A percentile compares a stretch with the other conserved stretches of the same genome.
phyloP scores from a whole-genome alignment of 1,140 invertebrate genomes.

The Calliphora vicina region DNA sequence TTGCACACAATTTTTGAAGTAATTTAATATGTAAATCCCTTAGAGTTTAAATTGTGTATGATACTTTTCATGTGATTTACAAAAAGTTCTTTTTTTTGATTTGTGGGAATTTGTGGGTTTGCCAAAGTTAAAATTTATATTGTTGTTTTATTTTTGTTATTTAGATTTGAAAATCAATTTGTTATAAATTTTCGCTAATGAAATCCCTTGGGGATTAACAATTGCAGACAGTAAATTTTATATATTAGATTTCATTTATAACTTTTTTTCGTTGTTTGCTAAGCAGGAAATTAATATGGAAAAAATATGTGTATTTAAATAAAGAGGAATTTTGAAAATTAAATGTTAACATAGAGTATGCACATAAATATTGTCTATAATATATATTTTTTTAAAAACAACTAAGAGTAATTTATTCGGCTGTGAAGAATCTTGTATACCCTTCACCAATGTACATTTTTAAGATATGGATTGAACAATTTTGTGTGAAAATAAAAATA shows the following conservation, averaged over 20 bases:
- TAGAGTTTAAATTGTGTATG: conserved; percentile 10
- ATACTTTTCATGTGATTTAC: not conserved
- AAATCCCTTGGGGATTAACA: conserved; percentile 3
- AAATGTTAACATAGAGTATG: no score
- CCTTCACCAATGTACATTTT: no score
- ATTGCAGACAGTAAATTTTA: conserved; percentile 1
- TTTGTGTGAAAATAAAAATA: no score
- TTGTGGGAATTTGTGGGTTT: not conserved
- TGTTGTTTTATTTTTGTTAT: conserved; percentile 10
- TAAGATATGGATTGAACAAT: no score
- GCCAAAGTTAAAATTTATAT: not conserved
- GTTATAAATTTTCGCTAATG: conserved; percentile 10
- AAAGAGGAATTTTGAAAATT: not conserved
- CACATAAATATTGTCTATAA: no score
- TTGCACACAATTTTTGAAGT: not conserved
- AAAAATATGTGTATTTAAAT: not conserved
- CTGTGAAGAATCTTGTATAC: no score
- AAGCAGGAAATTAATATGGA: not conserved
- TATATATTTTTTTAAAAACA: no score
- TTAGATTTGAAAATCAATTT: conserved; percentile 12
- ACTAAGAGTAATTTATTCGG: no score
- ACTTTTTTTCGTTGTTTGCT: not conserved
- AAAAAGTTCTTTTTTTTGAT: not conserved
- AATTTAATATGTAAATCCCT: conserved; percentile 17
- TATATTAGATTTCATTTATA: not conserved